Percentiles rank a stretch among this genome's conserved stretches.
These are phyloP conservation scores for Erebia ligea DNA, from an alignment of 2,888 invertebrate genomes.

Conservation along the genomic window DNA sequence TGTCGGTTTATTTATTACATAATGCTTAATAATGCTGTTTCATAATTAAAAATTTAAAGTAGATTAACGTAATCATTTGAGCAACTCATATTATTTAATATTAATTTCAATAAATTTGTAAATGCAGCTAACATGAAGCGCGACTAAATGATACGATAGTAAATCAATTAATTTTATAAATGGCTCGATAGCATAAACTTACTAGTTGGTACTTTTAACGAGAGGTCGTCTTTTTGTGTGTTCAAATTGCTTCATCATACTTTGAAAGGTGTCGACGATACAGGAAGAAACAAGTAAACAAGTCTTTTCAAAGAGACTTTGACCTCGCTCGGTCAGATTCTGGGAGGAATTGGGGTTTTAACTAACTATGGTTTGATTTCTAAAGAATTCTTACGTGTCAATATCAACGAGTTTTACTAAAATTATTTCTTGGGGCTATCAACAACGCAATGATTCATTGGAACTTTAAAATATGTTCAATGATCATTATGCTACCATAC, in stretches of 20 bases:
- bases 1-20: not conserved
- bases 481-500: not conserved
- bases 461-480: not conserved
- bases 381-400: slow-evolving; percentile 29
- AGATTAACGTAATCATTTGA: not conserved
- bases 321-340: slow-evolving; percentile 43
- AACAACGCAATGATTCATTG: not conserved
- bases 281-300: slow-evolving; percentile 49
- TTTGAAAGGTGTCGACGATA: slow-evolving; percentile 51
- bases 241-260: slow-evolving; percentile 53
- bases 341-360: slow-evolving; percentile 32
- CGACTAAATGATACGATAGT: slow-evolving; percentile 47
- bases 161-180: slow-evolving; percentile 59
- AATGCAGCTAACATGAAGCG: slow-evolving; percentile 28
- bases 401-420: slow-evolving; percentile 8
- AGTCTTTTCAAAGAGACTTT: slow-evolving; percentile 49
- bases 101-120: slow-evolving; percentile 16
- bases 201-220: slow-evolving; percentile 46
- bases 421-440: not conserved
- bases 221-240: slow-evolving; percentile 65
- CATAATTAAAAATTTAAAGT: not conserved
- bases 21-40: not conserved
- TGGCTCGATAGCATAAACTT: slow-evolving; percentile 46
- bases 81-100: slow-evolving; percentile 1
- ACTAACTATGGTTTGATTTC: slow-evolving; percentile 27